Evolutionary conservation across 2,888 invertebrate species (phyloP), one percentile per base, ranked within the genome.

Genomic region (Beris morrisii): DNA sequence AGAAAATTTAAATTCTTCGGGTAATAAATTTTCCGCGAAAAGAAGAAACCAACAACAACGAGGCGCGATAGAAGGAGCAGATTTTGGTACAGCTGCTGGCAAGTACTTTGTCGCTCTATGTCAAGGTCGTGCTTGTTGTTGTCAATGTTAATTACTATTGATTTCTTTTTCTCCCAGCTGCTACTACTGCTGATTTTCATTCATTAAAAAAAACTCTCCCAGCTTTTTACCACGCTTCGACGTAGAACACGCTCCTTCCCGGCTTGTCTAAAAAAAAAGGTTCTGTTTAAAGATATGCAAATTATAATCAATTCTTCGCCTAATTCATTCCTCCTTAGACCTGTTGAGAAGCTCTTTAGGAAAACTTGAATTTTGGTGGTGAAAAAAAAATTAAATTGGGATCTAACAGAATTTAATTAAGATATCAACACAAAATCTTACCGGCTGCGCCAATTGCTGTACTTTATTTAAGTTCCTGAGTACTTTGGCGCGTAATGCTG

Each of bases 61-160:
- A 45, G 30, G 6, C 12, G 31, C 46, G 32, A 6, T 52, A 32
- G 52, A 43, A 53, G 53, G 31, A 32, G 50, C 43, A 61, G 50
- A 38, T 61, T 38, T 61, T 52, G 38, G 15, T 52, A 61, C 22
- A 52, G 52, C 50, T 50, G 50, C 11, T 50, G 38, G 32, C 12
- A 32, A 38, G 13, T 38, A 31, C 28, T 48, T 13, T 22, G 12
- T 54, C 65, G 58, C 31, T 67, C 53, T 59, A 52, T 69, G 69
- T 69, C 69, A 69, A 69, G 69, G 69, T 69, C 69, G 69, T 64
- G 5, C 50, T 13, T 69, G 61, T 69, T 69, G 67, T 67, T 67
- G 69, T 69, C 69, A 69, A 69, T 69, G 69, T 67, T 69, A 69
- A 69, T 69, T 69, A 69, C 69, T 67, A 69, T 69, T 65, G 69